Percentiles rank a stretch among this genome's conserved stretches.
These are phyloP conservation scores for Platyscapa corneri DNA, from an alignment of 1,140 invertebrate genomes.

Conservation along the genomic window DNA sequence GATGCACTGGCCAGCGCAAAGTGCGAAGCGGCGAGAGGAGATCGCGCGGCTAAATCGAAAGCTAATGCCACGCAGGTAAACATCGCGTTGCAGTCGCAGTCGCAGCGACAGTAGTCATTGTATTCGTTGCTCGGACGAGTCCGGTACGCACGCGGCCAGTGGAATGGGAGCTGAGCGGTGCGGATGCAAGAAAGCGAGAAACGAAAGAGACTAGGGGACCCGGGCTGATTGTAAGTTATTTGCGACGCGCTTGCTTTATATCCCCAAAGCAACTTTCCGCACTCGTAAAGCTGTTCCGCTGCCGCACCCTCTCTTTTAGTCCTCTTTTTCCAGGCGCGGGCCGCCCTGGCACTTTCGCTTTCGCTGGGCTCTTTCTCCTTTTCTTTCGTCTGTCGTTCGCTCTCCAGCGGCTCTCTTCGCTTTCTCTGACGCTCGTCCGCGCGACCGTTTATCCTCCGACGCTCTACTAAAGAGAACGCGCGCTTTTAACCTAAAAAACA, in stretches of 20 bases:
- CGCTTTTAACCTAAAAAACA: conserved; percentile 39
- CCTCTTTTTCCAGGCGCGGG: conserved; percentile 60
- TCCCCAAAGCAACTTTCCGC: conserved; percentile 71
- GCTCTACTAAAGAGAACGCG: conserved; percentile 11
- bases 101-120: conserved; percentile 47
- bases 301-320: conserved; percentile 52
- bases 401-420: neutral
- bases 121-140: neutral
- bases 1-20: neutral
- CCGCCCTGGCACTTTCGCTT: conserved; percentile 47
- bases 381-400: conserved; percentile 27
- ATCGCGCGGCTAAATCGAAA: conserved; percentile 56
- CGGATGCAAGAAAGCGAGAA: conserved; percentile 54
- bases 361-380: conserved; percentile 32
- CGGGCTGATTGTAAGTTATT: conserved; percentile 75
- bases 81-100: conserved; percentile 54
- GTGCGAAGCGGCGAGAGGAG: neutral
- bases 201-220: conserved; percentile 56
- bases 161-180: neutral
- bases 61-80: conserved; percentile 59
- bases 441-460: neutral
- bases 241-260: conserved; percentile 73
- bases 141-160: neutral
- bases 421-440: neutral
- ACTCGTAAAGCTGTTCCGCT: conserved; percentile 71